Base-by-base conservation (phyloP, 2,888 invertebrate genomes). In the Aleiodes testaceus region DNA sequence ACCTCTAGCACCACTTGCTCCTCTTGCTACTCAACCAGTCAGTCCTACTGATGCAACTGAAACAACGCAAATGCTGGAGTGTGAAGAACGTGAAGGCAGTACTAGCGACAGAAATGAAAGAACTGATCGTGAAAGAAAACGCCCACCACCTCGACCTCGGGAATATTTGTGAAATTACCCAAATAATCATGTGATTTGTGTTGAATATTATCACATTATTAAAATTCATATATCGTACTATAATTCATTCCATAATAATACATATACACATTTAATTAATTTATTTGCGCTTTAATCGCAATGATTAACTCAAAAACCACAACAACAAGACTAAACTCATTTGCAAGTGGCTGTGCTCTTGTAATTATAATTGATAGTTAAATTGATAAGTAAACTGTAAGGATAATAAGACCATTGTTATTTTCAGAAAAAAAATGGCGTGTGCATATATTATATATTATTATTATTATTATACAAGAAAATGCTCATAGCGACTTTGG, bases 31-130 rank as follows among this genome's bases (percentile, higher is more conserved):
- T 78, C 91, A 88, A 74, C 88, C 85, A 77, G 84, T 88, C 36
- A 87, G 88, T 72, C 88, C 89, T 12, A 88, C 89, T 75, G 90
- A 90, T 68, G 88, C 91, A n/a, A 91, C 91, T 75, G 90, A 90
- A 80, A 89, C 89, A 18, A 89, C 90, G 73, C 89, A 89, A 79
- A 89, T 89, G 89, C 83, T 89, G 76, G 88, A 89, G 75, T 78
- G 80, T 76, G 86, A 86, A 36, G 84, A 84, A 49, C 78, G 81
- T 20, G 84, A 85, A 9, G 72, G 70, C 18, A 75, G 65, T 26
- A 69, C 75, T 55, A 77, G 75, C 52, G 82, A 81, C 30, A 78
- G 77, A 68, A 74, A 77, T 44, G 83, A 84, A 30, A 77, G 79
- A 70, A 75, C 76, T 59, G 81, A 79, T 5, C 73, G 79, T 66